Evolutionary conservation across 1,140 invertebrate species (phyloP).

Genomic region (Listronotus bonariensis): DNA sequence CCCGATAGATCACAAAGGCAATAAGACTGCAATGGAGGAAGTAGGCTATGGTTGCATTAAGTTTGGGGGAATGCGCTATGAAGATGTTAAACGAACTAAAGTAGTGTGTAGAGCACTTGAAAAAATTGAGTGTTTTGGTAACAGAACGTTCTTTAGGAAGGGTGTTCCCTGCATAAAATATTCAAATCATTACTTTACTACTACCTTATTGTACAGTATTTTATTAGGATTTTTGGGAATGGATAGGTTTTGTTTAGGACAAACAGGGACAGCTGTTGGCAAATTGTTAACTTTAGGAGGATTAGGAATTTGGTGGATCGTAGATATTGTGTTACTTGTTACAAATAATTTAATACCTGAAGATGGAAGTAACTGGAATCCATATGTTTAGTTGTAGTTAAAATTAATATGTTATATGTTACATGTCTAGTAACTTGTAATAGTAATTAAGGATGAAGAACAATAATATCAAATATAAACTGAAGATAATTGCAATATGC

Average conservation of each 20-base stretch:
- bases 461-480: too few species aligned
- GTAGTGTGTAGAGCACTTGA: constrained; percentile 85
- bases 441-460: too few species aligned
- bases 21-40: constrained; percentile 80
- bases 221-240: constrained; percentile 93
- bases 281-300: constrained; percentile 96
- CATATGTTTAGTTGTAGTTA: constrained; percentile 67
- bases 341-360: constrained; percentile 93
- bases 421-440: too few species aligned
- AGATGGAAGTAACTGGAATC: constrained; percentile 98
- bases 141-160: constrained; percentile 79
- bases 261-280: constrained; percentile 95
- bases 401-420: too few species aligned
- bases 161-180: constrained; percentile 96
- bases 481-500: too few species aligned
- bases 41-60: constrained; percentile 88
- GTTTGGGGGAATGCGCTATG: constrained; percentile 90
- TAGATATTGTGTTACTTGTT: constrained; percentile 94
- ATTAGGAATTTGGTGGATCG: constrained; percentile 97
- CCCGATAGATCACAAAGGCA: constrained; percentile 89
- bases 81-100: constrained; percentile 89
- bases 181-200: constrained; percentile 95
- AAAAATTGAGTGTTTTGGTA: constrained; percentile 93
- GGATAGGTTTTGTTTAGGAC: constrained; percentile 95
- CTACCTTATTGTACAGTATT: constrained; percentile 96